Conservation (phyloP, 2,888 invertebrate species). For the Meghimatium bilineatum region DNA sequence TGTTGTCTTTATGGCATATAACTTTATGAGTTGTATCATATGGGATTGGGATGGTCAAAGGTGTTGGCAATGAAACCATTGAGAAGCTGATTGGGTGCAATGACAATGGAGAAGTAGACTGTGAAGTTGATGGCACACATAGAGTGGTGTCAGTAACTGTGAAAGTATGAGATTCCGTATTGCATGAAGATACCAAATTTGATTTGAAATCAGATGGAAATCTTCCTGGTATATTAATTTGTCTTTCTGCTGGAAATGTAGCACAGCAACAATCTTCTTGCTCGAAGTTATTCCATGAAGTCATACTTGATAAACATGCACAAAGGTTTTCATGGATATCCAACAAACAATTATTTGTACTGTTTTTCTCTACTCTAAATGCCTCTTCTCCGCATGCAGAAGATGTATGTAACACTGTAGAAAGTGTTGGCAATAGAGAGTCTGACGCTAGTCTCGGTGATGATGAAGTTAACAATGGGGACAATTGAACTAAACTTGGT, state of each 20-base stretch:
- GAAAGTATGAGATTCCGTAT: background rate
- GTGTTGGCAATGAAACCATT: background rate
- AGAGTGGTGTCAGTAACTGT: background rate
- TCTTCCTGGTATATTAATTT: background rate
- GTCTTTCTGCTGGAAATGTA: background rate
- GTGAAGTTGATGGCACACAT: background rate
- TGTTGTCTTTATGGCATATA: conserved; percentile 14
- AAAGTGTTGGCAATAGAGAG: background rate
- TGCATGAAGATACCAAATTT: background rate
- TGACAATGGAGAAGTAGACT: background rate
- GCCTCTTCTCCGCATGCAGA: background rate
- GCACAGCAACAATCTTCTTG: too few relatives aligned
- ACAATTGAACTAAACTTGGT: background rate
- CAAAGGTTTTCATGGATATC: background rate
- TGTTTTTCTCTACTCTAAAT: background rate
- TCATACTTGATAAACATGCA: background rate
- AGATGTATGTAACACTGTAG: background rate
- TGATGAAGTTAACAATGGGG: conserved; percentile 27
- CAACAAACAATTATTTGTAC: background rate
- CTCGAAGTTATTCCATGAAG: background rate
- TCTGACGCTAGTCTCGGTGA: background rate
- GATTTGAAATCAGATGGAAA: background rate
- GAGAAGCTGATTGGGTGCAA: background rate
- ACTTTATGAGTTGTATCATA: background rate
- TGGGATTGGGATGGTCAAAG: background rate